Evolutionary conservation across 2,888 invertebrate genomes (phyloP).

Genomic region (Xestobium rufovillosum): DNA sequence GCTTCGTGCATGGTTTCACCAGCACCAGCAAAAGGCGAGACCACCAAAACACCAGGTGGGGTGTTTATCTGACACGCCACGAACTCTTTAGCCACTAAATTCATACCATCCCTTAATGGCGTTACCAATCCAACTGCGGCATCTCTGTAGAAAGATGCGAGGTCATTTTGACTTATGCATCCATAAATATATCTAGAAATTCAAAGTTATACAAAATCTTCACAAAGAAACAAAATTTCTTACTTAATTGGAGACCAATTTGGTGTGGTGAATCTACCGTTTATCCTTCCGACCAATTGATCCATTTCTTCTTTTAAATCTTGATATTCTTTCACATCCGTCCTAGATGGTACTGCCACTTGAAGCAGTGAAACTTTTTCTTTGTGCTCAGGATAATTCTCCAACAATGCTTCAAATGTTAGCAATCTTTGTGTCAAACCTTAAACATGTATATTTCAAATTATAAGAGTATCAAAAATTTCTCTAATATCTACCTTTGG

Average conservation of each 20-base stretch:
- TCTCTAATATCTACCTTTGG: too few species aligned
- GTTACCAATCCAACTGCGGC: constrained; percentile 82
- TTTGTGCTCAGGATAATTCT: constrained; percentile 78
- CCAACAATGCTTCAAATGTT: constrained; percentile 73
- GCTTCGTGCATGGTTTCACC: constrained; percentile 94
- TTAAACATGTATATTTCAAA: too few species aligned
- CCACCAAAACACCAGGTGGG: constrained; percentile 75
- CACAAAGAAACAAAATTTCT: constrained; percentile 14
- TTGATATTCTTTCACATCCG: constrained; percentile 84
- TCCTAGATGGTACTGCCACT: constrained; percentile 81
- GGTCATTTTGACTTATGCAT: constrained; percentile 76
- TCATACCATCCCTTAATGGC: constrained; percentile 85
- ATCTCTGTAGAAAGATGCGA: constrained; percentile 81
- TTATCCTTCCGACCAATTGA: constrained; percentile 79
- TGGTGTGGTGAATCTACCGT: constrained; percentile 81
- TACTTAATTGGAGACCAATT: constrained; percentile 84
- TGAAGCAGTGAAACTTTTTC: constrained; percentile 79
- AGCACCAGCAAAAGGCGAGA: constrained; percentile 87
- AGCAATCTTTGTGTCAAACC: constrained; percentile 76
- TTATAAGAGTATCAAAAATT: too few species aligned
- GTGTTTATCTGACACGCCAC: constrained; percentile 86
- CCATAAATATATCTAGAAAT: constrained; percentile 69
- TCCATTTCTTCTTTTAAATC: constrained; percentile 88
- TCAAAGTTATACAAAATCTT: constrained; percentile 29
- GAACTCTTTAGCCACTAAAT: constrained; percentile 86